These are phyloP conservation scores for Agrypnus murinus DNA, from an alignment of 2,888 invertebrate genomes.

Conservation along the genomic window DNA sequence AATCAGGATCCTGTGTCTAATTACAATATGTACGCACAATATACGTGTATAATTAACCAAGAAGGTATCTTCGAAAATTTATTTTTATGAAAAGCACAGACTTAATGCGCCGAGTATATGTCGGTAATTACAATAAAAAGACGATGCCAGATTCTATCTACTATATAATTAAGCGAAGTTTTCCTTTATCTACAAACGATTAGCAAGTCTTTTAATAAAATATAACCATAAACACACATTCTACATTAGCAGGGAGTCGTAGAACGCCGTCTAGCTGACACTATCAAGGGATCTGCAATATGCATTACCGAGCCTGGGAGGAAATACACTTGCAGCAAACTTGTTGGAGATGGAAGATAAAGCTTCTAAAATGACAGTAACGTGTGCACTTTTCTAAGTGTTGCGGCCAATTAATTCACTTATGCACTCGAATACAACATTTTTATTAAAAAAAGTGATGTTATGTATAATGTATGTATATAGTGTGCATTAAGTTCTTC, in stretches of 20 bases:
- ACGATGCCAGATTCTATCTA: conserved; percentile 49
- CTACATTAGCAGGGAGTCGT: conserved; percentile 59
- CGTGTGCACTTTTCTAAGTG: conserved; percentile 54
- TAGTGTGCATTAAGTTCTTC: no score
- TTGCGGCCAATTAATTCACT: conserved; percentile 57
- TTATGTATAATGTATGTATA: no score
- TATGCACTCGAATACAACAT: conserved; percentile 7
- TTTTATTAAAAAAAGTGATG: conserved; percentile 25
- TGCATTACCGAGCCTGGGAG: conserved; percentile 65
- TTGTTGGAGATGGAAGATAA: conserved; percentile 66
- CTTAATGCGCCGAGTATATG: conserved; percentile 2
- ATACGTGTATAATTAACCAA: conserved; percentile 20
- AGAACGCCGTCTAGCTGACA: conserved; percentile 59
- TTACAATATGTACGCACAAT: conserved; percentile 29
- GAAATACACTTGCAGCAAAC: conserved; percentile 67
- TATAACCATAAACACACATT: conserved; percentile 62
- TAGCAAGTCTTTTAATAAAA: conserved; percentile 61
- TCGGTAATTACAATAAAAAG: conserved; percentile 43
- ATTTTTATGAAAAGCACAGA: conserved; percentile 25
- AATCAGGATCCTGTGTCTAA: conserved; percentile 17
- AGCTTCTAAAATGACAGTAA: conserved; percentile 56
- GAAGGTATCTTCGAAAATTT: conserved; percentile 29
- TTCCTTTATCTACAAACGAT: conserved; percentile 59
- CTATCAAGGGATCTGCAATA: conserved; percentile 61
- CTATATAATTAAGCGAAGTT: conserved; percentile 59